A percentile compares a stretch with the other conserved stretches of the same genome.
phyloP scores from a whole-genome alignment of 2,888 invertebrate genomes.

The Cynaeus angustus region DNA sequence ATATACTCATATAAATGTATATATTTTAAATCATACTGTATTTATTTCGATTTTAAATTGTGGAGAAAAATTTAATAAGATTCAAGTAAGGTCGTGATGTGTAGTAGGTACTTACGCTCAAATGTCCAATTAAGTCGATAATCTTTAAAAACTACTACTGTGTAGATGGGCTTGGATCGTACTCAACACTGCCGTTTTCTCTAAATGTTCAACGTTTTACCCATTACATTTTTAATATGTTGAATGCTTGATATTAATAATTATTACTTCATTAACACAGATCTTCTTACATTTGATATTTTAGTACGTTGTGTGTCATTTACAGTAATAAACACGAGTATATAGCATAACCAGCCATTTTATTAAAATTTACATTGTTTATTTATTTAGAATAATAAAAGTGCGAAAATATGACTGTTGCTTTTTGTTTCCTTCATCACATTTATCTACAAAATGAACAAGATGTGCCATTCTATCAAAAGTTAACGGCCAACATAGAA shows the following conservation, averaged over 20 bases:
- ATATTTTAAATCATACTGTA: conserved; percentile 45
- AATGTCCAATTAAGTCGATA: conserved; percentile 61
- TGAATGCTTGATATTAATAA: conserved; percentile 45
- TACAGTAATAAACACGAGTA: conserved; percentile 54
- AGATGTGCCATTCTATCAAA: too few relatives aligned
- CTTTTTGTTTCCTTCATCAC: too few relatives aligned
- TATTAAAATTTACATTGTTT: conserved; percentile 62
- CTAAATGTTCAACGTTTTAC: conserved; percentile 61
- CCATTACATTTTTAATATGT: conserved; percentile 43
- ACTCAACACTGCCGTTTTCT: conserved; percentile 69
- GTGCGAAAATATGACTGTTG: conserved; percentile 11
- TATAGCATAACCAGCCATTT: conserved; percentile 56
- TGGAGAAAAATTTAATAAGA: conserved; percentile 51
- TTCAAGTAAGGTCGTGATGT: conserved; percentile 47
- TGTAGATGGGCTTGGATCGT: conserved; percentile 66
- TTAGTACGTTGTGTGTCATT: conserved; percentile 59
- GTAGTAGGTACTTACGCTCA: conserved; percentile 60
- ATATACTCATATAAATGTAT: conserved; percentile 56
- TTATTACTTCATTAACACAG: conserved; percentile 51
- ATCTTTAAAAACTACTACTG: conserved; percentile 49
- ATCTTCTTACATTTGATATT: conserved; percentile 59
- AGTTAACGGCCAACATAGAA: too few relatives aligned
- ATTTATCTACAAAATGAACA: too few relatives aligned
- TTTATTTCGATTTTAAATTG: conserved; percentile 61
- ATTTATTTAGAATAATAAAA: conserved; percentile 55